Evolutionary conservation across 1,140 invertebrate genomes (phyloP), one percentile per base, ranked within the genome.

Genomic region (Tetranychus urticae): DNA sequence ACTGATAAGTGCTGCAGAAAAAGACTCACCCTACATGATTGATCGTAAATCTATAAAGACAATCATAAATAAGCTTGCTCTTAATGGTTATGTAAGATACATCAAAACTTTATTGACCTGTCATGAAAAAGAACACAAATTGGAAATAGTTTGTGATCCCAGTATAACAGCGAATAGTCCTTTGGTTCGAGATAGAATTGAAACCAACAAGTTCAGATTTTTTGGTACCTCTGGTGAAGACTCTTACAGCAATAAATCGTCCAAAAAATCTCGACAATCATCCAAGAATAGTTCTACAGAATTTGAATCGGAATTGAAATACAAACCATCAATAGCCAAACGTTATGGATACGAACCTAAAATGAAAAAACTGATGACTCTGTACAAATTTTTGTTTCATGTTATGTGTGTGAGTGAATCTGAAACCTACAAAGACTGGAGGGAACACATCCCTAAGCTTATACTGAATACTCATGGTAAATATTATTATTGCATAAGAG

Each of bases 371-470:
- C 79, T 83, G 71, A 71, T 78, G 64, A 70, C 77, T 14, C 64
- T 87, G 23, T 84, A 88, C 66, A 72, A 79, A 62, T 76, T 82
- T 56, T 65, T 87, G 0, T 84, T 76, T 69, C 85, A 85, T 68
- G 66, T 86, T 5, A 72, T 81, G 1, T 75, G 77, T 5, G 61
- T 76, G 42, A 61, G 62, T 2, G 66, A 76, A 45, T 31, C 55
- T 2, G 10, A 10, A 23, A 46, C 14, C 7, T 48, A 62, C 31
- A 39, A 12, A 35, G 61, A 62, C 47, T 62, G 61, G 61, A 13
- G 61, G 23, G 10, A 47, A 36, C 12, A 58, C 37, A 58, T 62
- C 2, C 50, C 50, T 33, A 52, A 52, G 6, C n/a, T 52, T 1
- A 52, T 52, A n/a, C 50, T 52, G 13, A 23, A n/a, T 23, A n/a